Evolutionary conservation across 2,888 invertebrate species (phyloP).

Genomic region (Lasius fuliginosus): DNA sequence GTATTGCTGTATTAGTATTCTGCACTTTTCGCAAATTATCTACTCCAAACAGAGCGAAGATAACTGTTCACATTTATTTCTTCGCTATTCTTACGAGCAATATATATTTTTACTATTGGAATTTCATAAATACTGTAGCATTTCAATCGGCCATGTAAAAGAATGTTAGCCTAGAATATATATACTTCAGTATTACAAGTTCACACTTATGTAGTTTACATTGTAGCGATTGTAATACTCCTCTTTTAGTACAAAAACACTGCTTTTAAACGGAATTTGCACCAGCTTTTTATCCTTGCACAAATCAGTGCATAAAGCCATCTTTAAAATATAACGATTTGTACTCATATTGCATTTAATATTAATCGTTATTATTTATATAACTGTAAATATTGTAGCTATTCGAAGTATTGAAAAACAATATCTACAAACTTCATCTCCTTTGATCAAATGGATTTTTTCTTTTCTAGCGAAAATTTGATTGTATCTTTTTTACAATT

Average conservation of each 20-base stretch:
- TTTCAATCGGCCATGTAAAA: constrained; percentile 23
- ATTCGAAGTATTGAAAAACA: background rate
- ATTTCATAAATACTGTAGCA: constrained; percentile 21
- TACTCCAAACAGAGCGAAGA: constrained; percentile 31
- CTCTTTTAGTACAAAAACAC: constrained; percentile 40
- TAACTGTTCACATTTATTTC: constrained; percentile 33
- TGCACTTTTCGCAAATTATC: constrained; percentile 39
- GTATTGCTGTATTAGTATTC: constrained; percentile 33
- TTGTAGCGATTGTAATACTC: constrained; percentile 32
- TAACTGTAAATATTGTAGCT: constrained; percentile 12
- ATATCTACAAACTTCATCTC: background rate
- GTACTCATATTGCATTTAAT: constrained; percentile 34
- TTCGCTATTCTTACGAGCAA: constrained; percentile 46
- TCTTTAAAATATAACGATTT: constrained; percentile 34
- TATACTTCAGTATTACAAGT: constrained; percentile 53
- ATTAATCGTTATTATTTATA: constrained; percentile 26
- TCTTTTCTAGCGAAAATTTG: background rate
- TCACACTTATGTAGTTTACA: constrained; percentile 38
- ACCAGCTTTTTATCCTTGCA: constrained; percentile 24
- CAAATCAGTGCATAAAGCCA: constrained; percentile 20
- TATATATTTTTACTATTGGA: constrained; percentile 42
- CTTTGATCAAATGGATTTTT: background rate
- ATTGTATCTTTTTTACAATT: background rate
- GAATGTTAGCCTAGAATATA: constrained; percentile 32
- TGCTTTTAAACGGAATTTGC: constrained; percentile 3